Evolutionary conservation across 2,888 invertebrate species (phyloP).

Genomic region (Drosophila anomelani): DNA sequence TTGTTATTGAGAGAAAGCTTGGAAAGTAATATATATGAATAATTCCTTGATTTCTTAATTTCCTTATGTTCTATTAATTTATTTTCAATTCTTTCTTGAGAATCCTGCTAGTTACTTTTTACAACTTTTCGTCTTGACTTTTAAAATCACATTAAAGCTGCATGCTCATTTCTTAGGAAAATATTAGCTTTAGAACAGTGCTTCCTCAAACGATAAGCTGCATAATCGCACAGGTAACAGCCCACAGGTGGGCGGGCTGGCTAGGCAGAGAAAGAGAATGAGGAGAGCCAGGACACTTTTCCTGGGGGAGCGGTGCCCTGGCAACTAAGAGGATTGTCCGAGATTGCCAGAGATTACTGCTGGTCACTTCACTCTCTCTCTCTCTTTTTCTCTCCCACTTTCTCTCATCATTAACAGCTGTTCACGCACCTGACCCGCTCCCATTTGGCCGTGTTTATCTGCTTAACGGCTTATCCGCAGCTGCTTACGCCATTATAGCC

Average conservation of each 20-base stretch:
- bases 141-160: constrained; percentile 13
- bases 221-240: constrained; percentile 12
- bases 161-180: constrained; percentile 28
- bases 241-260: not conserved
- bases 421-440: constrained; percentile 24
- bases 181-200: constrained; percentile 26
- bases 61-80: not conserved
- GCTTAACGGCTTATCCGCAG: constrained; percentile 49
- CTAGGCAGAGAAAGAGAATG: not conserved
- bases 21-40: no score
- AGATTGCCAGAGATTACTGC: constrained; percentile 35
- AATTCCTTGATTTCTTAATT: not conserved
- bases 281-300: constrained; percentile 2
- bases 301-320: constrained; percentile 21
- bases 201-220: constrained; percentile 23
- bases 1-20: not conserved
- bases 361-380: not conserved
- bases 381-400: not conserved
- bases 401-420: constrained; percentile 24
- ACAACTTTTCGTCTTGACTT: not conserved
- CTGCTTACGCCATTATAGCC: constrained; percentile 31
- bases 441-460: constrained; percentile 38
- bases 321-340: constrained; percentile 49
- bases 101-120: not conserved
- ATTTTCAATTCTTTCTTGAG: not conserved